A percentile compares a stretch with the other conserved stretches of the same genome.
phyloP scores from a whole-genome alignment of 2,888 invertebrate genomes.

The Chorisops tibialis region DNA sequence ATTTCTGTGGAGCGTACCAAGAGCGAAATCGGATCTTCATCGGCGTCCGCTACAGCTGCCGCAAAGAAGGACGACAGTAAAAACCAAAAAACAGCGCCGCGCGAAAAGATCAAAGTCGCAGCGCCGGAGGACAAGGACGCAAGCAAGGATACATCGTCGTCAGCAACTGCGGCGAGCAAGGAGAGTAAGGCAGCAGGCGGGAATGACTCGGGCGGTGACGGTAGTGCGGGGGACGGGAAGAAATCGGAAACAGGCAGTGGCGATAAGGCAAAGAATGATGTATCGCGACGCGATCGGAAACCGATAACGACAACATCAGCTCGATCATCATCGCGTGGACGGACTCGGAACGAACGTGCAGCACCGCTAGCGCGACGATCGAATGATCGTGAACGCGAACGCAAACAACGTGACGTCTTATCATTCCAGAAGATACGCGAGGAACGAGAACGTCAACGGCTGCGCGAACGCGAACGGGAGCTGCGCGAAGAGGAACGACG shows the following conservation, averaged over 20 bases:
- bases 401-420: constrained; percentile 63
- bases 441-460: constrained; percentile 72
- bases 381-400: constrained; percentile 57
- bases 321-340: constrained; percentile 42
- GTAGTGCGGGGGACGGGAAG: constrained; percentile 10
- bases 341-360: constrained; percentile 44
- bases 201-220: not conserved
- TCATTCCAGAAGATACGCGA: constrained; percentile 80
- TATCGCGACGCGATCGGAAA: constrained; percentile 37
- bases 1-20: constrained; percentile 90
- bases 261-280: constrained; percentile 18
- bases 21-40: constrained; percentile 54
- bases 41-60: constrained; percentile 18
- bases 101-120: constrained; percentile 25
- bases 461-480: constrained; percentile 77
- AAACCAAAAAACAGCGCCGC: constrained; percentile 6
- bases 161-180: not conserved
- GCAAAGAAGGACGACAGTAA: constrained; percentile 26
- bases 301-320: constrained; percentile 44
- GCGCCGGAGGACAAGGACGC: constrained; percentile 19
- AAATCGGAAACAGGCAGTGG: constrained; percentile 1
- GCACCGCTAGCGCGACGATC: constrained; percentile 39
- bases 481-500: constrained; percentile 74
- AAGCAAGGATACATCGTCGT: constrained; percentile 14
- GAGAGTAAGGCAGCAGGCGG: constrained; percentile 11